Evolutionary conservation across 1,140 invertebrate genomes (phyloP).

Genomic region (Ceratosolen fusciceps): DNA sequence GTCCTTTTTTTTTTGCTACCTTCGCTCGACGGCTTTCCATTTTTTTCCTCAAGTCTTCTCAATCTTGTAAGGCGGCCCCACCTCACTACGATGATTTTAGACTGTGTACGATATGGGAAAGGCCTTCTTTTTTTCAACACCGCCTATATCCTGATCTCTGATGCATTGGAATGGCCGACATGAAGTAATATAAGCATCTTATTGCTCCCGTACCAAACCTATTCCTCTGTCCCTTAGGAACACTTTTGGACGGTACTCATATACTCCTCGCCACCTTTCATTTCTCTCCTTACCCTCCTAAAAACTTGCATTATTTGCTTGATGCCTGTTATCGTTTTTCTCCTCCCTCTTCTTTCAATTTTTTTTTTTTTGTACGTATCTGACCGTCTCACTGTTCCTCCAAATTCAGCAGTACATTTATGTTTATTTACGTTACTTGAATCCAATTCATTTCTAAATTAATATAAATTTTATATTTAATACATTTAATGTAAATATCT

Average conservation of each 20-base stretch:
- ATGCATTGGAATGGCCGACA: conserved; percentile 52
- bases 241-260: neutral
- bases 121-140: conserved; percentile 53
- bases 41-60: neutral
- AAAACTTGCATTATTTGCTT: neutral
- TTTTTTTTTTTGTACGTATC: neutral
- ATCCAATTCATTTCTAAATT: conserved; percentile 1
- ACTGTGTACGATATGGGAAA: conserved; percentile 47
- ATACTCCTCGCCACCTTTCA: neutral
- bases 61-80: neutral
- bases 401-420: neutral
- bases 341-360: neutral
- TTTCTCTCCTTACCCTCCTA: neutral
- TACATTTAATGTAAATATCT: neutral
- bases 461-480: neutral
- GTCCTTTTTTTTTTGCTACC: neutral
- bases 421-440: conserved; percentile 10
- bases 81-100: neutral
- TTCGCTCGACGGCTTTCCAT: neutral
- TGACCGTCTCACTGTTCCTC: neutral
- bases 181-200: neutral
- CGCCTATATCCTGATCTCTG: too few relatives aligned
- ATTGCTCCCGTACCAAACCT: neutral
- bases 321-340: conserved; percentile 25
- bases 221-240: conserved; percentile 3